These are phyloP conservation scores for Craterocephalus amniculus DNA, from an alignment of 2,797 vertebrate genomes.

Conservation along the genomic window DNA sequence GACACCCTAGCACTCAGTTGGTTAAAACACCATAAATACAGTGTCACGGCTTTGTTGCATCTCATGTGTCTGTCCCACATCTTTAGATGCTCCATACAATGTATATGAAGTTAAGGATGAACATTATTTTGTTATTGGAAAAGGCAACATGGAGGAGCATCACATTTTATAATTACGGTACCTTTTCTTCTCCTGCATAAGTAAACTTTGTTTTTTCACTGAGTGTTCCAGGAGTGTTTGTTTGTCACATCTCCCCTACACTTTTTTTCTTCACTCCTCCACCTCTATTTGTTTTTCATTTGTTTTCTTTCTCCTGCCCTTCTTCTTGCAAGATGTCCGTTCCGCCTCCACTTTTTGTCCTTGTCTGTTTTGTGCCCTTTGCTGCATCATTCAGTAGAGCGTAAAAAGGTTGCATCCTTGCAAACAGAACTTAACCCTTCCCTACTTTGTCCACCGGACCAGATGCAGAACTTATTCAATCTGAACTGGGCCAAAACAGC, in stretches of 20 bases:
- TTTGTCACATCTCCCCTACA: slow-evolving; percentile 27
- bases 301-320: slow-evolving; percentile 36
- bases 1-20: background rate
- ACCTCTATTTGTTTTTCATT: slow-evolving; percentile 34
- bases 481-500: slow-evolving; percentile 4
- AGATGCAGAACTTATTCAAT: background rate
- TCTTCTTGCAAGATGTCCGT: slow-evolving; percentile 21
- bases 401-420: slow-evolving; percentile 1
- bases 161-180: slow-evolving; percentile 20
- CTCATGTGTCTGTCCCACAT: background rate
- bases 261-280: slow-evolving; percentile 6
- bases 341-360: slow-evolving; percentile 13
- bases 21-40: background rate
- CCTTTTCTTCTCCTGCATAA: slow-evolving; percentile 16
- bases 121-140: slow-evolving; percentile 31
- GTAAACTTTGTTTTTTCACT: slow-evolving; percentile 35
- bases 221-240: slow-evolving; percentile 10
- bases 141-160: slow-evolving; percentile 15
- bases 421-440: background rate
- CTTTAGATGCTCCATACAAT: slow-evolving; percentile 10
- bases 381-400: slow-evolving; percentile 1
- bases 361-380: slow-evolving; percentile 6
- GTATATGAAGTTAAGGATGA: slow-evolving; percentile 27
- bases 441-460: background rate
- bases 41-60: background rate